These are phyloP conservation scores for Zelleria hepariella DNA, from an alignment of 2,888 invertebrate species.

Conservation along the genomic window DNA sequence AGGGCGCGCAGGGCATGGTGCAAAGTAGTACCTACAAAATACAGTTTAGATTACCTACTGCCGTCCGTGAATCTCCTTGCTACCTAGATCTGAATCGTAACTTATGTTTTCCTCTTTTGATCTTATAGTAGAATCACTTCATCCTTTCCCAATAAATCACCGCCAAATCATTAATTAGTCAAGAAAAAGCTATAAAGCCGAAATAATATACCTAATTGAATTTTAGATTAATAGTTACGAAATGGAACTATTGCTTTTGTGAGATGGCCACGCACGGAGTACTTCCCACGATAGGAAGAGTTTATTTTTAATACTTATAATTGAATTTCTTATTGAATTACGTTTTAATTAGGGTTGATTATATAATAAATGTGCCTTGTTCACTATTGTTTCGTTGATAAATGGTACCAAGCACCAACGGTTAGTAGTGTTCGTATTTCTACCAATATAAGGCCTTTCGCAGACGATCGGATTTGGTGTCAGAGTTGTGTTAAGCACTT, in stretches of 20 bases:
- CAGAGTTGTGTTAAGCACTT: too few relatives aligned
- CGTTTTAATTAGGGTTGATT: constrained; percentile 49
- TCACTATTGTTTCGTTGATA: constrained; percentile 12
- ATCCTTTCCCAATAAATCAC: constrained; percentile 36
- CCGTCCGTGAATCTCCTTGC: too few relatives aligned
- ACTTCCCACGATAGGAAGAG: constrained; percentile 29
- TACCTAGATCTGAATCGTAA: too few relatives aligned
- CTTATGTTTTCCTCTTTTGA: neutral
- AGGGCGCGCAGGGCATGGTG: too few relatives aligned
- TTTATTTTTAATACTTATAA: constrained; percentile 21
- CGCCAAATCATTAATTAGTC: constrained; percentile 36
- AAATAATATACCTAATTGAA: constrained; percentile 50
- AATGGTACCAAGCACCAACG: constrained; percentile 18
- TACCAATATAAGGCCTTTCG: neutral
- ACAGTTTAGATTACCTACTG: too few relatives aligned
- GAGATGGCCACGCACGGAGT: constrained; percentile 11
- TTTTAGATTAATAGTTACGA: constrained; percentile 55
- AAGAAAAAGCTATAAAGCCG: constrained; percentile 20
- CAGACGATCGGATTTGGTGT: neutral
- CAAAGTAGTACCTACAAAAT: too few relatives aligned
- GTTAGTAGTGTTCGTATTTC: neutral
- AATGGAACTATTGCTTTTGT: constrained; percentile 21
- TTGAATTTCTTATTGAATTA: constrained; percentile 57
- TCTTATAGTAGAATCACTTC: constrained; percentile 12
- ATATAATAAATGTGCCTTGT: constrained; percentile 40